These are phyloP conservation scores for Heliconius sara DNA, from an alignment of 2,888 invertebrate genomes.

Conservation along the genomic window DNA sequence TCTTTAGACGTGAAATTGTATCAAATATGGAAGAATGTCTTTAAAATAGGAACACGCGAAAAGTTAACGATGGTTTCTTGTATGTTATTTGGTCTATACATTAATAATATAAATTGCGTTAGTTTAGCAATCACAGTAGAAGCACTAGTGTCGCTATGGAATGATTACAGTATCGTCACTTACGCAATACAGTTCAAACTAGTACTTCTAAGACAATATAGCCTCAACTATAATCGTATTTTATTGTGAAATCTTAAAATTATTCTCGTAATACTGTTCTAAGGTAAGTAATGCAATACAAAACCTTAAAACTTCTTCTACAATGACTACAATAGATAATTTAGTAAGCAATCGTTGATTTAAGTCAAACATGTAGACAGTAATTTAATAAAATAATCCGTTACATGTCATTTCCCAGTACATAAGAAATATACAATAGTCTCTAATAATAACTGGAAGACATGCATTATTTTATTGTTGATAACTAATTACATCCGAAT, in stretches of 20 bases:
- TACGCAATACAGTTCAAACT: conserved; percentile 46
- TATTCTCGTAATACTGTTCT: conserved; percentile 73
- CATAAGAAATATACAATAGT: conserved; percentile 1
- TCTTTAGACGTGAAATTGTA: conserved; percentile 75
- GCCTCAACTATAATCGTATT: conserved; percentile 68
- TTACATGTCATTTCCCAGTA: background rate
- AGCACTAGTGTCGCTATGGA: conserved; percentile 63
- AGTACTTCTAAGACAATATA: conserved; percentile 65
- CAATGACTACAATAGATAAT: background rate
- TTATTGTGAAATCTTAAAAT: conserved; percentile 61
- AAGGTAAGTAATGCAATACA: conserved; percentile 66
- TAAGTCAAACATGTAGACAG: background rate
- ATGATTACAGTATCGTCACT: conserved; percentile 64
- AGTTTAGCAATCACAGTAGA: conserved; percentile 51
- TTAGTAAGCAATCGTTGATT: conserved; percentile 3
- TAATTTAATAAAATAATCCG: background rate
- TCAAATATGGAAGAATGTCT: conserved; percentile 71
- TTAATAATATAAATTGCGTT: conserved; percentile 31
- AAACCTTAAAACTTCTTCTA: conserved; percentile 64
- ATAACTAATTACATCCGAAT: conserved; percentile 26
- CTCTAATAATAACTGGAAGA: conserved; percentile 5
- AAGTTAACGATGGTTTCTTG: conserved; percentile 48
- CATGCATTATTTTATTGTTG: conserved; percentile 36
- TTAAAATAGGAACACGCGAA: conserved; percentile 77
- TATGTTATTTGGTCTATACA: conserved; percentile 66